Base-by-base conservation (phyloP, 2,797 vertebrate genomes). In the Masticophis lateralis region DNA sequence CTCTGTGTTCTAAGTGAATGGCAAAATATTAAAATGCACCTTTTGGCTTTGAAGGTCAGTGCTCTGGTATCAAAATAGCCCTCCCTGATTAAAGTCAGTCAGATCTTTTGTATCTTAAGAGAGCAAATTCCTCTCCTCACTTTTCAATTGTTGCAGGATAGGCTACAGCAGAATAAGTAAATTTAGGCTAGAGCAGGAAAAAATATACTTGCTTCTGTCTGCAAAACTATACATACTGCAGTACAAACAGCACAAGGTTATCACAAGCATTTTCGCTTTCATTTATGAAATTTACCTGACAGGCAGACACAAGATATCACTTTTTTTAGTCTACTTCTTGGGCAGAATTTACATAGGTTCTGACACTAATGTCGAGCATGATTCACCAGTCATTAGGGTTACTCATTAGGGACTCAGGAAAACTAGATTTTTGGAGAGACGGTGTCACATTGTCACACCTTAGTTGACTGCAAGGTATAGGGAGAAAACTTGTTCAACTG, bases 1-100 rank as follows among this genome's bases (percentile, higher is more conserved):
- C 95, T 96, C 89, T 96, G 95, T 93, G 96, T 91, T 0, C 1
- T 7, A 90, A 90, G 94, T 92, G 93, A 91, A 28, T 93, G 95
- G 91, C 94, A 90, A 90, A 63, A 9, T 90, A 93, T 93, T 94
- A 90, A 66, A 92, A 92, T n/a, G 61, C 90, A 90, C 93, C 94
- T 55, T 0, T 0, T 92, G 63, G 94, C 63, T 94, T 94, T 91
- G 94, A 91, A 86, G 90, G 92, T 94, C 91, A 92, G 86, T 22
- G 25, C 28, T 87, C 56, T 0, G 0, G 18, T 53, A 90, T 93
- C 86, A 91, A 94, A 2, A 0, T 0, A 11, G 90, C 20, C 16
- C 60, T 79, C n/a, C 74, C 60, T 89, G 90, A 79, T 92, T 13
- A 93, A 91, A 43, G 8, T 20, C n/a, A 1, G 55, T 16, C 86